These are phyloP conservation scores for Lasius platythorax DNA, from an alignment of 2,888 invertebrate species.

Conservation along the genomic window DNA sequence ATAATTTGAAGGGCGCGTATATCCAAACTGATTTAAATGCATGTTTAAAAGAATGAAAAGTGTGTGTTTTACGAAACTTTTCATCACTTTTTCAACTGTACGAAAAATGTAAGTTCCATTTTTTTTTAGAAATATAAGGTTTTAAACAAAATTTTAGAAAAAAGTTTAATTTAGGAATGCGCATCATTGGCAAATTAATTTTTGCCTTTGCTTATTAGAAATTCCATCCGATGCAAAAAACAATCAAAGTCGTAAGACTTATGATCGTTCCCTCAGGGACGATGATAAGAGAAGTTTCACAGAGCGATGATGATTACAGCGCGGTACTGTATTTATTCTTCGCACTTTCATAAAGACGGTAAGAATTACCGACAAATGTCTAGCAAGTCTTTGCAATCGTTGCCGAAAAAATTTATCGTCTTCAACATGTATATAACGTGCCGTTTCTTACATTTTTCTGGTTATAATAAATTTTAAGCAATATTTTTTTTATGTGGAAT, in stretches of 20 bases:
- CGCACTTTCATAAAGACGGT: not conserved
- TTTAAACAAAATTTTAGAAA: not conserved
- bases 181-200: not conserved
- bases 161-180: not conserved
- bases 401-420: not conserved
- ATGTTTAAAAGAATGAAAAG: not conserved
- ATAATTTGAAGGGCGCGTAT: not conserved
- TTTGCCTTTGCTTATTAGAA: constrained; percentile 1
- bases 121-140: not conserved
- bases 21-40: not conserved
- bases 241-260: not conserved
- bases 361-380: not conserved
- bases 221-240: not conserved
- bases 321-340: not conserved
- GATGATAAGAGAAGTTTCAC: constrained; percentile 33
- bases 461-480: not conserved
- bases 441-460: not conserved
- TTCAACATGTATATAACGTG: not conserved
- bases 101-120: not conserved
- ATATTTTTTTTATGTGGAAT: not conserved
- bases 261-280: constrained; percentile 1
- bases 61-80: not conserved
- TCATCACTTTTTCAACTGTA: not conserved
- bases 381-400: constrained; percentile 4
- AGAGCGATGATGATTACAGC: constrained; percentile 23